A percentile compares a stretch with the other conserved stretches of the same genome.
These are phyloP conservation scores for Neodiprion virginianus DNA, from an alignment of 1,140 invertebrate genomes.

Conservation along the genomic window DNA sequence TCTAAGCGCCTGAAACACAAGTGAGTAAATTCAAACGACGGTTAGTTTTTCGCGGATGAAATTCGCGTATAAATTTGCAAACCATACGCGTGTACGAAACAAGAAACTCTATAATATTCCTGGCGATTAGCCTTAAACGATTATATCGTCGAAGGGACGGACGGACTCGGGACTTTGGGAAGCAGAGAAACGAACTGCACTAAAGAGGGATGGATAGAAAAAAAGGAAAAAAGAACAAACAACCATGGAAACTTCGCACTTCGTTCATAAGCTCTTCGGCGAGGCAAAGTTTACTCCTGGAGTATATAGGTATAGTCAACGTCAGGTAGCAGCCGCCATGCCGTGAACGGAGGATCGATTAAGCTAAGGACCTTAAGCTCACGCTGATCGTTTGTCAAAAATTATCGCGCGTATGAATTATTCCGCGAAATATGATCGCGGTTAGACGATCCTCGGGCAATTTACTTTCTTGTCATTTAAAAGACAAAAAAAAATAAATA, in stretches of 20 bases:
- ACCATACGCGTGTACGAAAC: too few relatives aligned
- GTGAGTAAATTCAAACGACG: background rate
- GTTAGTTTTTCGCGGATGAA: background rate
- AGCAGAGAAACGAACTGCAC: too few relatives aligned
- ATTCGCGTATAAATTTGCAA: background rate
- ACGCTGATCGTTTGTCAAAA: background rate
- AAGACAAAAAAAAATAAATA: too few relatives aligned
- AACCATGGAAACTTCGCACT: background rate
- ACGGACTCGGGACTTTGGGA: too few relatives aligned
- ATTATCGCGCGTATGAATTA: background rate
- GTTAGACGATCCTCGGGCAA: too few relatives aligned
- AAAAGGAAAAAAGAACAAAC: background rate
- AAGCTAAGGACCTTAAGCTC: background rate
- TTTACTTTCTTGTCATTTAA: too few relatives aligned
- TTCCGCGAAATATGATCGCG: background rate
- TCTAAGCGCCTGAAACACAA: slow-evolving; percentile 71
- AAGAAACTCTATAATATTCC: too few relatives aligned
- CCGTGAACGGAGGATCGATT: background rate
- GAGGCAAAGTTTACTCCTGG: background rate
- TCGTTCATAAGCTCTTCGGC: background rate
- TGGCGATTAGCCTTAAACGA: too few relatives aligned
- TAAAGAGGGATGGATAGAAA: background rate
- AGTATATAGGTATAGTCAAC: background rate
- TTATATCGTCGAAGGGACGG: too few relatives aligned
- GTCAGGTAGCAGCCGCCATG: background rate